A percentile compares a stretch with the other conserved stretches of the same genome.
These are phyloP conservation scores for Tadarida brasiliensis DNA, from an alignment of 2,797 vertebrate species.

Conservation along the genomic window DNA sequence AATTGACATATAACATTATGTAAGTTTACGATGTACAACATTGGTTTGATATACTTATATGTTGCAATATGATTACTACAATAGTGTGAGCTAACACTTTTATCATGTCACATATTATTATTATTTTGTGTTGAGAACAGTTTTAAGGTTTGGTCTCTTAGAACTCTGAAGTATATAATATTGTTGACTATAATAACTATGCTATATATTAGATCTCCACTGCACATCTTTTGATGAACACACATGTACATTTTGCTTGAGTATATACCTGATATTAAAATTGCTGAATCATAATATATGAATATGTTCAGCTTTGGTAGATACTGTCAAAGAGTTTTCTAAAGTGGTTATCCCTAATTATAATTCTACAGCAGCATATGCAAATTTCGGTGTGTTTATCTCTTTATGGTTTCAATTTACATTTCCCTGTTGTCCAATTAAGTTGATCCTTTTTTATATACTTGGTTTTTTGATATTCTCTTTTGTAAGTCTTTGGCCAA, in stretches of 20 bases:
- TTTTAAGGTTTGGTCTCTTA: not conserved
- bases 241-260: not conserved
- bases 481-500: not conserved
- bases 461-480: not conserved
- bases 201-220: not conserved
- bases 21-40: not conserved
- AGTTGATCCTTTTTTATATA: not conserved
- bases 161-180: not conserved
- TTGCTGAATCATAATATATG: not conserved
- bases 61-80: not conserved
- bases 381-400: not conserved
- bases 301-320: not conserved
- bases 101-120: not conserved
- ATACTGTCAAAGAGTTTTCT: not conserved
- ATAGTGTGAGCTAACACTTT: not conserved
- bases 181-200: not conserved
- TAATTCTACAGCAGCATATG: not conserved
- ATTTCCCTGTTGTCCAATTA: conserved; percentile 2
- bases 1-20: not conserved
- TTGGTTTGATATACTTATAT: not conserved
- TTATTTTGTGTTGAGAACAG: not conserved
- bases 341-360: not conserved
- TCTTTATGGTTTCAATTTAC: not conserved
- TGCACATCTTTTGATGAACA: not conserved
- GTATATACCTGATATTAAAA: not conserved